Evolutionary conservation across 2,888 invertebrate species (phyloP), one percentile per base, ranked within the genome.

Genomic region (Nebria brevicollis): DNA sequence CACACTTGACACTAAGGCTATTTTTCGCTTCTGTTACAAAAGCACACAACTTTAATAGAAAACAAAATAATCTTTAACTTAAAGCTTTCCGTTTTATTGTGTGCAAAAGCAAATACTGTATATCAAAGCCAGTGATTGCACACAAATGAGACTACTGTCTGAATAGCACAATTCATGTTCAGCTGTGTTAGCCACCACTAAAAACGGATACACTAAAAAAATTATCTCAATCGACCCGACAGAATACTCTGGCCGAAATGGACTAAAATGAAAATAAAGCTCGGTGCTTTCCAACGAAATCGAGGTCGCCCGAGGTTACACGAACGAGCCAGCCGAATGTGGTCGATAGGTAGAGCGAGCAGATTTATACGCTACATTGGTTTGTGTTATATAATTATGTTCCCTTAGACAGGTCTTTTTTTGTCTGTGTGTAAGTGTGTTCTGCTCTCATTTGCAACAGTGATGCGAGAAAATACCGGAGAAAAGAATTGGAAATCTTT

Each of bases 361-460:
- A 65, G 80, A 80, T 80, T 80, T 75, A 80, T 75, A 80, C 70
- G 80, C 64, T 80, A 80, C 80, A 80, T 80, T 75, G 75, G 80
- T 72, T 80, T 80, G 75, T 80, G 80, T 80, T 80, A 80, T 80
- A 75, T 80, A 80, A 80, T 80, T 80, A 80, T 80, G 75, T 80
- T 80, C 75, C 79, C 68, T 72, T 72, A 54, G 75, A 75, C 66
- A 15, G 41, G 26, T 43, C 10, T 73, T 73, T 73, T 72, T 34
- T 72, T 72, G 13, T 7, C 20, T 70, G 41, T 77, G 54, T 79
- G 68, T 68, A 34, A 34, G 66, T 68, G 66, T 73, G 13, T 74
- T 42, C 15, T 68, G 26, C 79, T 75, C 70, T 74, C 74, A 75
- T 79, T 74, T 72, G 72, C 25, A 72, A n/a, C 34, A 72, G 72